Evolutionary conservation across 1,140 invertebrate species (phyloP), one percentile per base, ranked within the genome.

Genomic region (Apis dorsata): DNA sequence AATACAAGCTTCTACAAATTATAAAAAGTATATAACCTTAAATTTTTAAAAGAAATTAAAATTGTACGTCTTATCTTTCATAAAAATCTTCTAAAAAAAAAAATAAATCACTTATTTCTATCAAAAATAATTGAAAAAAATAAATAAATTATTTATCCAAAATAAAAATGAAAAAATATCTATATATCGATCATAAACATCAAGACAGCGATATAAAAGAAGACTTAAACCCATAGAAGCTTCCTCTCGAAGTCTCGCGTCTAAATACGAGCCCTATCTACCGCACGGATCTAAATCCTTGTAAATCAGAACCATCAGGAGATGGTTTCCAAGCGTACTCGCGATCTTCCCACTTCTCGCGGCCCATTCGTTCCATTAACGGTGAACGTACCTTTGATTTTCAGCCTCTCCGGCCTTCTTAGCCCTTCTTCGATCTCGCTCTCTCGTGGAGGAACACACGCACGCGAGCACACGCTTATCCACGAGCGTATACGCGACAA

Each of bases 361-460:
- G 55, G 57, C 17, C 17, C 79, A 59, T 81, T 57, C 60, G 71
- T 81, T 59, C 79, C 79, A 81, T 81, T 81, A 75, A 75, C 53
- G 53, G 21, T 59, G 53, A 24, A 17, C 34, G 44, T 11, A 59
- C 60, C 44, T 81, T 81, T 77, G 80, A 76, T 81, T 81, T 77
- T 69, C 80, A 77, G 69, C 17, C 80, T 57, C 79, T 55, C 15
- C 19, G 55, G 55, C 1, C 17, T 53, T 34, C 24, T 77, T 60
- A 15, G 55, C 49, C 75, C 80, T 57, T 63, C 17, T 44, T 57
- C 44, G n/a, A 68, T 55, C 53, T 28, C 17, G 17, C 19, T n/a
- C 44, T 44, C 34, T 55, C 34, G 24, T 11, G 59, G 34, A 44
- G 34, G 34, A 44, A 44, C 15, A 55, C 70, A 44, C 79, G 19